Percentiles rank a stretch among this genome's conserved stretches.
Conservation (phyloP, 2,113 vertebrate species). For the Cyanistes caeruleus region DNA sequence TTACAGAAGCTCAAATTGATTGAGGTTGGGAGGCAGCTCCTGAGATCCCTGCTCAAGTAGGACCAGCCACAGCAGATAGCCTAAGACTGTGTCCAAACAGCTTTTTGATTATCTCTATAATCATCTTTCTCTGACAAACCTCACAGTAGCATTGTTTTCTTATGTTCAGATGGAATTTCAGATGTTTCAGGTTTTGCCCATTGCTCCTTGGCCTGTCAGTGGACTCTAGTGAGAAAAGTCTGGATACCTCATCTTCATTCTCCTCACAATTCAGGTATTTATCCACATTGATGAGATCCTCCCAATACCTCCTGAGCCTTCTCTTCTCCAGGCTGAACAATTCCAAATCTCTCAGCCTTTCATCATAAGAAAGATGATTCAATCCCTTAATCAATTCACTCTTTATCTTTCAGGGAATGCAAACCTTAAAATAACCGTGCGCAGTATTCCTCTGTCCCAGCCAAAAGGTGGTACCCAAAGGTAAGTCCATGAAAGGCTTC, state of each 20-base stretch:
- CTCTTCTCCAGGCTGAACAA: background rate
- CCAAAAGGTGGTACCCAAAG: slow-evolving; percentile 90
- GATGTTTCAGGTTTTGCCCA: background rate
- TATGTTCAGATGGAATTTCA: background rate
- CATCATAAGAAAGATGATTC: background rate
- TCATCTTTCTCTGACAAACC: background rate
- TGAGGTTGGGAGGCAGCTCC: background rate
- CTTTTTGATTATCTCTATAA: background rate
- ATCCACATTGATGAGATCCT: background rate
- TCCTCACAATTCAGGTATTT: background rate
- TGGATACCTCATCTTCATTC: background rate
- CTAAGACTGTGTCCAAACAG: background rate
- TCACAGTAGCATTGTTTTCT: background rate
- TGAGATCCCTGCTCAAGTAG: background rate
- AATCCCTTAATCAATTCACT: background rate
- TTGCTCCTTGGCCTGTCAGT: background rate
- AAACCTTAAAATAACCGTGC: slow-evolving; percentile 96
- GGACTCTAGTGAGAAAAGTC: background rate
- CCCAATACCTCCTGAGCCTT: fast-evolving
- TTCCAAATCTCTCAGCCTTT: background rate
- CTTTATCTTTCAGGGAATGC: background rate
- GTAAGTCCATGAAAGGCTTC: slow-evolving; percentile 89
- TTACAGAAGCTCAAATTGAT: background rate
- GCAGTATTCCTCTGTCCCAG: slow-evolving; percentile 94
- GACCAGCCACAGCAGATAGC: background rate